Evolutionary conservation across 2,797 vertebrate genomes (phyloP).

Genomic region (Valencia hispanica): DNA sequence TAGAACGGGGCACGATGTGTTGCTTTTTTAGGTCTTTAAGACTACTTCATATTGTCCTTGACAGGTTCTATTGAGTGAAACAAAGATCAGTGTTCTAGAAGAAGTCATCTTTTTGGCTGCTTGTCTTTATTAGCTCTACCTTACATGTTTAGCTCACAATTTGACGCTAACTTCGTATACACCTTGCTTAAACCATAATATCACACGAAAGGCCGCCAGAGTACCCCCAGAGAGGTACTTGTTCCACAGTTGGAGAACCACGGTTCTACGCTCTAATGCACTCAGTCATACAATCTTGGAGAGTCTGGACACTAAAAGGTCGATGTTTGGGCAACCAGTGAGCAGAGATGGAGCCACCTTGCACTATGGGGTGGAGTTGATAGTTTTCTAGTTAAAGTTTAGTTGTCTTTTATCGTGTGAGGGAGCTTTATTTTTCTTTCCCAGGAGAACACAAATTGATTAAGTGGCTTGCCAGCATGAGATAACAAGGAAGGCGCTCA

Average conservation of each 20-base stretch:
- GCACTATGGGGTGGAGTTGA: conserved; percentile 22
- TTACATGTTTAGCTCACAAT: background rate
- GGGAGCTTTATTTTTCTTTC: conserved; percentile 16
- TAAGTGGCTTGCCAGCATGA: conserved; percentile 45
- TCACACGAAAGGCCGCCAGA: background rate
- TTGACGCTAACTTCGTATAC: background rate
- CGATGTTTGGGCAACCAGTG: conserved; percentile 25
- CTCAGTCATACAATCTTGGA: conserved; percentile 9
- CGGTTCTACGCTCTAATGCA: background rate
- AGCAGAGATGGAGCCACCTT: background rate
- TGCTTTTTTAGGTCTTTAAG: too few relatives aligned
- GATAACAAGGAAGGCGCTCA: conserved; percentile 63
- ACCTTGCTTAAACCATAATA: background rate
- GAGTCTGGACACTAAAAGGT: conserved; percentile 11
- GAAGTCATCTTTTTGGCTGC: background rate
- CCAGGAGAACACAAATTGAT: conserved; percentile 53
- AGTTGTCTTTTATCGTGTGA: conserved; percentile 24
- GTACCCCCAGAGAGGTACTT: background rate
- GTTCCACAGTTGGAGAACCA: background rate
- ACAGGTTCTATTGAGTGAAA: background rate
- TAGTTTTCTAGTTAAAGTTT: conserved; percentile 38
- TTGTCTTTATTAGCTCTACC: background rate
- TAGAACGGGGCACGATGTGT: too few relatives aligned
- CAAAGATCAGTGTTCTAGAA: background rate
- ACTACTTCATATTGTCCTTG: too few relatives aligned